phyloP scores from a whole-genome alignment of 2,113 vertebrate species.

The Rhinogobius similis region DNA sequence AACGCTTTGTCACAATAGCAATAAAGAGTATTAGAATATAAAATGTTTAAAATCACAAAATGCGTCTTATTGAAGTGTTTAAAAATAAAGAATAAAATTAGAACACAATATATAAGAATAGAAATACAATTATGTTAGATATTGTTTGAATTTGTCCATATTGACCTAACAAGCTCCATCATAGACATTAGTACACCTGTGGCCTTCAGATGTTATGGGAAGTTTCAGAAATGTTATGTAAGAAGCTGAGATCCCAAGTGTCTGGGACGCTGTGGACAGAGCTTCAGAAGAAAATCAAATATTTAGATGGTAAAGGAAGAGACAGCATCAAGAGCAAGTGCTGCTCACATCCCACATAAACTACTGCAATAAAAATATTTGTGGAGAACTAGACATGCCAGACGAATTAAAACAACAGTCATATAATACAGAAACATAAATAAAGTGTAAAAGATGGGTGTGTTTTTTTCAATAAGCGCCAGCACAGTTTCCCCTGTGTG shows the following conservation, averaged over 20 bases:
- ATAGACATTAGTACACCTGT: not conserved
- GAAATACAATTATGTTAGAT: too few species aligned
- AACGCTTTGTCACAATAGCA: not conserved
- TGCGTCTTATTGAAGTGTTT: not conserved
- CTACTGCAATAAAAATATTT: not conserved
- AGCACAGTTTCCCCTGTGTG: too few species aligned
- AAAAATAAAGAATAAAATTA: too few species aligned
- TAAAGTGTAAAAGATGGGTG: not conserved
- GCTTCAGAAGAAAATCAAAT: conserved; percentile 23
- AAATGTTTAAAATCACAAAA: not conserved
- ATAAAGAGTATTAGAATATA: not conserved
- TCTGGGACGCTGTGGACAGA: not conserved
- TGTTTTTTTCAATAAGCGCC: not conserved
- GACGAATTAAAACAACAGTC: not conserved
- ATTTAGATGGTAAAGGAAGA: conserved; percentile 21
- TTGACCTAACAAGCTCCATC: not conserved
- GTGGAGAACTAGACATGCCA: not conserved
- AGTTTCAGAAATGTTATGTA: not conserved
- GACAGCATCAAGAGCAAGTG: not conserved
- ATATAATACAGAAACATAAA: not conserved
- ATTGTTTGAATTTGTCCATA: not conserved
- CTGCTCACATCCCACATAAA: conserved; percentile 1
- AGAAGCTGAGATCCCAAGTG: not conserved
- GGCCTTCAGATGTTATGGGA: not conserved
- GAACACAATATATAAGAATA: not conserved